A percentile compares a stretch with the other conserved stretches of the same genome.
Evolutionary conservation across 2,888 invertebrate genomes (phyloP).

Genomic region (Poecilobothrus nobilitatus): DNA sequence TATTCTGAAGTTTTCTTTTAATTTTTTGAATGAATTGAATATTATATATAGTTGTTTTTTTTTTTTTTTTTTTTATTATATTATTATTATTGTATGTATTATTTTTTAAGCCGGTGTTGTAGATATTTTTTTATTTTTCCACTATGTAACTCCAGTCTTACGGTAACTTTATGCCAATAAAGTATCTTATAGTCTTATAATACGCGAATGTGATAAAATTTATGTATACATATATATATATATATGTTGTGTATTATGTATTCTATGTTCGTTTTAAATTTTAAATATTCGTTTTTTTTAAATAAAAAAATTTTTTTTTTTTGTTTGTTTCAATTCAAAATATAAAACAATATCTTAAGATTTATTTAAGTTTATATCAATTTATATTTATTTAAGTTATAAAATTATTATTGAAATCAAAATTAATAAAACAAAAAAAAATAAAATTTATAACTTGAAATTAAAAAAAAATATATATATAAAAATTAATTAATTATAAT

Average conservation of each 20-base stretch:
- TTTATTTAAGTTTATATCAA: neutral
- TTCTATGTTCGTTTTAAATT: too few relatives aligned
- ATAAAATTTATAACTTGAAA: too few relatives aligned
- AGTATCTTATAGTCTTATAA: neutral
- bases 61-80: neutral
- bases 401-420: too few relatives aligned
- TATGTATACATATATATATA: neutral
- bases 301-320: too few relatives aligned
- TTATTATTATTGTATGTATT: neutral
- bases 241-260: neutral
- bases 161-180: constrained; percentile 4
- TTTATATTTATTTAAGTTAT: neutral
- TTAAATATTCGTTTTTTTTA: too few relatives aligned
- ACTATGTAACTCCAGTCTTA: neutral
- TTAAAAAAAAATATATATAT: too few relatives aligned
- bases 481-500: too few relatives aligned
- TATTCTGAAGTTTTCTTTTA: too few relatives aligned
- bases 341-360: too few relatives aligned
- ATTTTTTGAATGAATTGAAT: too few relatives aligned
- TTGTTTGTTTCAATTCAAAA: too few relatives aligned
- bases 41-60: neutral
- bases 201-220: constrained; percentile 1
- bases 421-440: too few relatives aligned
- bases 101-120: constrained; percentile 2
- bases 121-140: neutral